Percentiles rank a stretch among this genome's conserved stretches.
Evolutionary conservation across 2,888 invertebrate species (phyloP).

Genomic region (Eilema depressum): DNA sequence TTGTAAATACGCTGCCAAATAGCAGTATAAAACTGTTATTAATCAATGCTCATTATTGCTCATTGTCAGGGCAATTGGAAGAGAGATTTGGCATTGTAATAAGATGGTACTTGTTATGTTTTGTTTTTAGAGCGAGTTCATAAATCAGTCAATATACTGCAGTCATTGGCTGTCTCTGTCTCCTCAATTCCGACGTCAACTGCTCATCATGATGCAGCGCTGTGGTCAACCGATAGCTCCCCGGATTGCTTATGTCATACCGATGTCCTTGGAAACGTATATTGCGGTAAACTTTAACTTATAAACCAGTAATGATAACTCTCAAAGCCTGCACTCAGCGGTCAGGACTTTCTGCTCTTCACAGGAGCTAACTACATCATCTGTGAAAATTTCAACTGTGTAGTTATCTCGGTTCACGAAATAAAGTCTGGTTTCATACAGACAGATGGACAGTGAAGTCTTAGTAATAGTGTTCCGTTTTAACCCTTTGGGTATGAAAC

Average conservation of each 20-base stretch:
- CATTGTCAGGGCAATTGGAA: not conserved
- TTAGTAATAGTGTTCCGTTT: too few species aligned
- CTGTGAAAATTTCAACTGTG: too few species aligned
- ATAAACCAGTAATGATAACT: not conserved
- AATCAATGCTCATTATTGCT: not conserved
- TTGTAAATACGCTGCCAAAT: not conserved
- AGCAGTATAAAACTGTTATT: too few species aligned
- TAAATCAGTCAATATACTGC: constrained; percentile 70
- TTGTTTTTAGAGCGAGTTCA: constrained; percentile 67
- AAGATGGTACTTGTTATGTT: constrained; percentile 10
- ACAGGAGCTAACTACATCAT: too few species aligned
- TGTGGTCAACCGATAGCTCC: constrained; percentile 63
- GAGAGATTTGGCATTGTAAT: not conserved
- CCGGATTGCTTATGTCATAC: constrained; percentile 70
- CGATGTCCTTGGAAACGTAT: constrained; percentile 76
- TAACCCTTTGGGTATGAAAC: too few species aligned
- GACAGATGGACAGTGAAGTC: too few species aligned
- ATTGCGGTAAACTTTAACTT: constrained; percentile 61
- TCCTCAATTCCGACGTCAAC: constrained; percentile 66
- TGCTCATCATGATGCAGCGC: constrained; percentile 70
- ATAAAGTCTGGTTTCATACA: too few species aligned
- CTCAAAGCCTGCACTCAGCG: not conserved
- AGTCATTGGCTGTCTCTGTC: constrained; percentile 67
- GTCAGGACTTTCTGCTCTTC: not conserved
- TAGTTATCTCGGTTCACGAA: too few species aligned